These are phyloP conservation scores for Pogonomyrmex barbatus DNA, from an alignment of 1,140 invertebrate genomes.

Conservation along the genomic window DNA sequence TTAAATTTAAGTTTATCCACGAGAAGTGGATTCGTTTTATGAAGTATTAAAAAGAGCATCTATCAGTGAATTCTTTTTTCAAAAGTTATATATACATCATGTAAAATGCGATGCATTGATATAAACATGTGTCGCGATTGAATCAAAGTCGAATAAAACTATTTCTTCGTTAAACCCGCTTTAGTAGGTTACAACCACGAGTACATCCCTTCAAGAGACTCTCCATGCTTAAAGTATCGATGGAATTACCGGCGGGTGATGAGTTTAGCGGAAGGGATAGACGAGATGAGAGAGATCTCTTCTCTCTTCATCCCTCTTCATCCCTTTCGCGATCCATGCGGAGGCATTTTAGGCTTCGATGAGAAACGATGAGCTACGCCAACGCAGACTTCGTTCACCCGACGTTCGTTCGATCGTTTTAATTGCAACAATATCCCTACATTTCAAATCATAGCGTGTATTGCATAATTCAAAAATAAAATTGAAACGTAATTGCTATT, in stretches of 20 bases:
- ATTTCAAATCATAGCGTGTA: neutral
- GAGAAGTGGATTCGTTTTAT: neutral
- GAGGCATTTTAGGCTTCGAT: slow-evolving; percentile 43
- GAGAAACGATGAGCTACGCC: slow-evolving; percentile 39
- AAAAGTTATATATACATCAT: neutral
- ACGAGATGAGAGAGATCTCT: slow-evolving; percentile 76
- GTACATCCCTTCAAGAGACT: slow-evolving; percentile 77
- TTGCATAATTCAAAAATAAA: neutral
- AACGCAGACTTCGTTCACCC: slow-evolving; percentile 45
- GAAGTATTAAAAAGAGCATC: neutral
- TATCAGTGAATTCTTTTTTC: neutral
- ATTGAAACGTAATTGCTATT: neutral
- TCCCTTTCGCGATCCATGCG: slow-evolving; percentile 50
- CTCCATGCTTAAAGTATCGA: slow-evolving; percentile 81
- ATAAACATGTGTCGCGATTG: neutral
- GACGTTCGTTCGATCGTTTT: slow-evolving; percentile 77
- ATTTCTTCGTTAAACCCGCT: slow-evolving; percentile 57
- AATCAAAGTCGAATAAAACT: slow-evolving; percentile 27
- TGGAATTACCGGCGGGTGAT: slow-evolving; percentile 83
- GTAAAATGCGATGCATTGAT: neutral
- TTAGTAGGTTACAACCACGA: slow-evolving; percentile 63
- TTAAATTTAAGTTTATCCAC: neutral
- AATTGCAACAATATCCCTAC: slow-evolving; percentile 72
- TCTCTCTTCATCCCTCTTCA: slow-evolving; percentile 56
- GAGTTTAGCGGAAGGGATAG: slow-evolving; percentile 81